Percentiles rank a stretch among this genome's conserved stretches.
Conservation (phyloP, 2,888 invertebrate genomes). For the Andrena fulva region DNA sequence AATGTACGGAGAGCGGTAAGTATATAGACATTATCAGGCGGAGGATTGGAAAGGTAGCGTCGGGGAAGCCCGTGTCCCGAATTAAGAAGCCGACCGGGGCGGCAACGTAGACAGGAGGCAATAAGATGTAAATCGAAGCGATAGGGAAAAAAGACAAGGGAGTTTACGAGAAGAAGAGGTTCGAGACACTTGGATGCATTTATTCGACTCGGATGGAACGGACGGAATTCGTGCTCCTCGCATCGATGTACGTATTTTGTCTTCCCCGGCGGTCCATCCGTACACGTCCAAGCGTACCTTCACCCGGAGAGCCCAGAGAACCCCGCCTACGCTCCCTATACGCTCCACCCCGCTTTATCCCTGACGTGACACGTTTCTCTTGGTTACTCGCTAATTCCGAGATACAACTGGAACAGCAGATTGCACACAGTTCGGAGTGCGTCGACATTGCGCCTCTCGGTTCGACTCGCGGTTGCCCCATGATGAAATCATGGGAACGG, state of each 20-base stretch:
- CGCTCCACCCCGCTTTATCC: not conserved
- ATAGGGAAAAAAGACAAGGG: slow-evolving; percentile 12
- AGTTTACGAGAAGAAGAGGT: slow-evolving; percentile 11
- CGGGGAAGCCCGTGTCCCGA: not conserved
- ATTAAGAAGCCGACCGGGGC: slow-evolving; percentile 2
- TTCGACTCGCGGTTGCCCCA: too few species aligned
- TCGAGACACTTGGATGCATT: slow-evolving; percentile 18
- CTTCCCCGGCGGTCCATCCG: slow-evolving; percentile 29
- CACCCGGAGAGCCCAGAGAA: not conserved
- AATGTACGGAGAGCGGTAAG: not conserved
- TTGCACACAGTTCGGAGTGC: not conserved
- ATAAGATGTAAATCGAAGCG: slow-evolving; percentile 68
- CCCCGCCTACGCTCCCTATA: not conserved
- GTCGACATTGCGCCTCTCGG: not conserved
- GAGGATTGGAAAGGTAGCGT: not conserved
- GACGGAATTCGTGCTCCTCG: slow-evolving; percentile 11
- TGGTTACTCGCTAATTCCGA: slow-evolving; percentile 41
- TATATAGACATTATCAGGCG: not conserved
- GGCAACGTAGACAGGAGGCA: slow-evolving; percentile 33
- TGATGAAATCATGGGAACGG: not conserved
- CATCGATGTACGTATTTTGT: slow-evolving; percentile 7
- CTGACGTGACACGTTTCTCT: slow-evolving; percentile 29
- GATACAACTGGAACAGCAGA: slow-evolving; percentile 10
- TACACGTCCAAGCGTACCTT: slow-evolving; percentile 19
- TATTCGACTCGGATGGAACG: slow-evolving; percentile 13